phyloP scores from a whole-genome alignment of 1,140 invertebrate species.

The Lutraria rhynchaena region DNA sequence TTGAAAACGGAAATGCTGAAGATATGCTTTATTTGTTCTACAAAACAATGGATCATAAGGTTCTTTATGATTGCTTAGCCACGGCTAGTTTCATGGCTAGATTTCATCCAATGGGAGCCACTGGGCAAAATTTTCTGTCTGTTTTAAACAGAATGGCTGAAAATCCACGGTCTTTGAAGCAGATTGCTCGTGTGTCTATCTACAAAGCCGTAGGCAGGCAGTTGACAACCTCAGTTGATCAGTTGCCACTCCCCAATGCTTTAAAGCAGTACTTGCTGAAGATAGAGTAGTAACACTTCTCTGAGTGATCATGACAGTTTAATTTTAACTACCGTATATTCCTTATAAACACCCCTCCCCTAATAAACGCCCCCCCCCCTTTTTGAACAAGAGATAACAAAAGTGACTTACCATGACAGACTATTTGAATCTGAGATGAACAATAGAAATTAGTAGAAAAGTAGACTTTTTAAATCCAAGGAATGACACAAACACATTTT shows the following conservation, averaged over 20 bases:
- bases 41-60: conserved; percentile 77
- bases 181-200: conserved; percentile 77
- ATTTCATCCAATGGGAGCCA: conserved; percentile 68
- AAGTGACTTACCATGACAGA: no score
- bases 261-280: conserved; percentile 77
- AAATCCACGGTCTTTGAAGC: conserved; percentile 74
- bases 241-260: conserved; percentile 73
- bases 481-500: no score
- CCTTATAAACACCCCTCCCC: no score
- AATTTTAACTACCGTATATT: no score
- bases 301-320: no score
- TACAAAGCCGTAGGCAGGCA: conserved; percentile 75
- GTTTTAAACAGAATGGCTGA: conserved; percentile 71
- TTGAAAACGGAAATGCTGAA: conserved; percentile 68
- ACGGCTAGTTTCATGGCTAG: conserved; percentile 70
- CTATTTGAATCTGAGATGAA: no score
- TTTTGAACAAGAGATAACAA: no score
- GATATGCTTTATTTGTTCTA: conserved; percentile 77
- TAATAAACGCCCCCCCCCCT: no score
- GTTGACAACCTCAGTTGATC: conserved; percentile 66
- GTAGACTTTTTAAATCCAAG: no score
- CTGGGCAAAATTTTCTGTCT: conserved; percentile 64
- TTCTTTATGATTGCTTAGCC: conserved; percentile 75
- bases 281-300: conserved; percentile 59
- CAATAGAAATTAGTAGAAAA: no score